These are phyloP conservation scores for Triplophysa dalaica DNA, from an alignment of 2,113 vertebrate genomes.

Conservation along the genomic window DNA sequence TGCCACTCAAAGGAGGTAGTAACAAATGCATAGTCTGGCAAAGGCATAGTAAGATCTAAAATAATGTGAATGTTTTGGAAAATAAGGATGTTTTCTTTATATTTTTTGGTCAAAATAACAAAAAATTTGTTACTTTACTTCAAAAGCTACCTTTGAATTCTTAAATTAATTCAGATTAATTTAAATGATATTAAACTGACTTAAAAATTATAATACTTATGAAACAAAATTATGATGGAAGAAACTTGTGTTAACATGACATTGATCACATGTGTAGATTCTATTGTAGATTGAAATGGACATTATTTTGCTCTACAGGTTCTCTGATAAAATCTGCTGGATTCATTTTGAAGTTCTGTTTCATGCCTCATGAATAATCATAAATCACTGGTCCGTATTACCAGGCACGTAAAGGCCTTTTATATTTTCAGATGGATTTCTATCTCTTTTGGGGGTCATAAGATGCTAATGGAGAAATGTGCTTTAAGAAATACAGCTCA, in stretches of 20 bases:
- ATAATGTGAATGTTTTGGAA: slow-evolving; percentile 1
- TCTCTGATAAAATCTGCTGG: slow-evolving; percentile 31
- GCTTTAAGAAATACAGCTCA: slow-evolving; percentile 37
- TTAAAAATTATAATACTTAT: too few species aligned
- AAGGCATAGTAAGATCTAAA: background rate
- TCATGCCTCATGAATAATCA: slow-evolving; percentile 25
- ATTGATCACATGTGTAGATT: too few species aligned
- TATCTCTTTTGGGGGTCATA: slow-evolving; percentile 46
- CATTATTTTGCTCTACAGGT: background rate
- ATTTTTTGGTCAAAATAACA: slow-evolving; percentile 1
- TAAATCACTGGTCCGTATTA: slow-evolving; percentile 40
- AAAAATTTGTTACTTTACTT: too few species aligned
- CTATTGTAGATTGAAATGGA: too few species aligned
- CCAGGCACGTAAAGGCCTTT: slow-evolving; percentile 41
- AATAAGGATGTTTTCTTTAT: background rate
- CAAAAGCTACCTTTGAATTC: too few species aligned
- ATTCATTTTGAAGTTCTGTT: slow-evolving; percentile 38
- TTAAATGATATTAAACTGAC: too few species aligned
- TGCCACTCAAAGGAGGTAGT: slow-evolving; percentile 22
- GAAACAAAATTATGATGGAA: too few species aligned
- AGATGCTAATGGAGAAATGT: slow-evolving; percentile 42
- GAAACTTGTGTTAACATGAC: background rate
- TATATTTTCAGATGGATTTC: slow-evolving; percentile 46
- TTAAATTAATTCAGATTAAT: too few species aligned
- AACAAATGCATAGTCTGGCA: background rate